phyloP scores from a whole-genome alignment of 2,113 vertebrate genomes.

The Rhinopomastus cyanomelas region DNA sequence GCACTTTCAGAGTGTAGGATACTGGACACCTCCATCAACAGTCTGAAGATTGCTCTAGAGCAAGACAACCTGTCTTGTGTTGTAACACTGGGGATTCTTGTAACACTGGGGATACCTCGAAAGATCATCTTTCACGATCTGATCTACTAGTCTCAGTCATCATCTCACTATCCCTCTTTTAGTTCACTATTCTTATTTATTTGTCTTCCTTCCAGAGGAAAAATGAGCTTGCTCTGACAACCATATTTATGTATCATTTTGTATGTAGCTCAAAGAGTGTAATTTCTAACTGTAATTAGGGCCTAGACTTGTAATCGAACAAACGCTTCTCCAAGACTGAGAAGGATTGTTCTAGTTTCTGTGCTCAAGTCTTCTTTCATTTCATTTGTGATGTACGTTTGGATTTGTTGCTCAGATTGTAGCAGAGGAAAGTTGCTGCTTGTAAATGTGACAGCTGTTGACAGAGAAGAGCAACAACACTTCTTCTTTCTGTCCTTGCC shows the following conservation, averaged over 20 bases:
- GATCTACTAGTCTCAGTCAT: not conserved
- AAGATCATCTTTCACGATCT: not conserved
- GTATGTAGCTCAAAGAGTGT: not conserved
- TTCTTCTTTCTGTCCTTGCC: not conserved
- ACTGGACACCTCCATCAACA: not conserved
- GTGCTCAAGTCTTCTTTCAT: not conserved
- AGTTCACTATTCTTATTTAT: not conserved
- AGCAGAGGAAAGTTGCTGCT: not conserved
- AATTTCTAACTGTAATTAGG: not conserved
- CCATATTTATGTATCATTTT: not conserved
- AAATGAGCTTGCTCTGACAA: not conserved
- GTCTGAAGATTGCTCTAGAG: not conserved
- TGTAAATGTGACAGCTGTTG: not conserved
- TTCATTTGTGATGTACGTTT: not conserved
- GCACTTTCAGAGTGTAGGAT: not conserved
- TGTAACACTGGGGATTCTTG: not conserved
- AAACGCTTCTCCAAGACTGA: not conserved
- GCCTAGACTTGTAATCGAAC: not conserved
- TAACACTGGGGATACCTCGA: too few species aligned
- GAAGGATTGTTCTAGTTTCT: not conserved
- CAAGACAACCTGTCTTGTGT: not conserved
- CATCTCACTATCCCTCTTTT: not conserved
- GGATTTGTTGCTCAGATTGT: not conserved
- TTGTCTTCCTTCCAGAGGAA: not conserved
- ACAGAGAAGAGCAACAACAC: not conserved